Evolutionary conservation across 1,140 invertebrate species (phyloP).

Genomic region (Ericerus pela): DNA sequence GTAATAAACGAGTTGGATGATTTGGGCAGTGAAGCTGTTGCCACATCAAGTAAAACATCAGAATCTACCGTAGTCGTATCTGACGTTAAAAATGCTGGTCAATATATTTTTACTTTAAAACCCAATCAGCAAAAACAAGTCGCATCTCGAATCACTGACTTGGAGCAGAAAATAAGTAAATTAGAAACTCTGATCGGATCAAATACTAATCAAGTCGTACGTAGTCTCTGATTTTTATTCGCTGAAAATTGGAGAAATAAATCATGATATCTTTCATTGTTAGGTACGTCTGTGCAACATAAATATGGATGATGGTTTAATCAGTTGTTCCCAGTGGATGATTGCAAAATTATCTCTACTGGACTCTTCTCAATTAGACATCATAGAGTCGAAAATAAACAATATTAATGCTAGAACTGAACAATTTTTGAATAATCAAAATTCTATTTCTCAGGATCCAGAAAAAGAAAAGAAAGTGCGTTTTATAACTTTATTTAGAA

Average conservation of each 20-base stretch:
- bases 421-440: constrained; percentile 48
- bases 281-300: constrained; percentile 14
- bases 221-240: neutral
- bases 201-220: constrained; percentile 38
- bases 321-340: constrained; percentile 57
- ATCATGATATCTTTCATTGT: neutral
- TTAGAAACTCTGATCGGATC: constrained; percentile 57
- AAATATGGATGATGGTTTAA: constrained; percentile 31
- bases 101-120: neutral
- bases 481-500: constrained; percentile 2
- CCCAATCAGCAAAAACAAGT: neutral
- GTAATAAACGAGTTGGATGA: neutral
- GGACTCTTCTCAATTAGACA: constrained; percentile 63
- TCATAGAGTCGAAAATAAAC: constrained; percentile 59
- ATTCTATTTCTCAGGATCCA: constrained; percentile 44
- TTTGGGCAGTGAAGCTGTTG: neutral
- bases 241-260: neutral
- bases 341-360: constrained; percentile 47
- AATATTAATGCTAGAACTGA: constrained; percentile 59
- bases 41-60: neutral
- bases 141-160: neutral
- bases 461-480: constrained; percentile 62
- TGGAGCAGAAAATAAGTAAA: constrained; percentile 53
- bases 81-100: neutral
- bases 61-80: neutral